Evolutionary conservation across 2,797 vertebrate genomes (phyloP).

Genomic region (Epinephelus awoara): DNA sequence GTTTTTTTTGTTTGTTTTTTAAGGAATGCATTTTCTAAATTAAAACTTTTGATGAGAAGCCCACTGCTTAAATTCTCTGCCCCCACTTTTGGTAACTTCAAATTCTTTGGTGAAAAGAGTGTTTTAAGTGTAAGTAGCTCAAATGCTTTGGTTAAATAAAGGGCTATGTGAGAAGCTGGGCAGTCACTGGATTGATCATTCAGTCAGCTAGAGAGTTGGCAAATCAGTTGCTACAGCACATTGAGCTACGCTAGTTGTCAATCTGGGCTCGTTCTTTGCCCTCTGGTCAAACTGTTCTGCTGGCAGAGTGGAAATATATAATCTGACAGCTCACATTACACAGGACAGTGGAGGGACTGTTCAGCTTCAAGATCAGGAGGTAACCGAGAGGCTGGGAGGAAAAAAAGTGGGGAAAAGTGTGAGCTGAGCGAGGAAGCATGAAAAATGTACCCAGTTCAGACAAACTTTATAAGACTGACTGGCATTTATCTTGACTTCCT

Average conservation of each 20-base stretch:
- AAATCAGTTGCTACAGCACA: constrained; percentile 49
- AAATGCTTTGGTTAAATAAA: constrained; percentile 21
- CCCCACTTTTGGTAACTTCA: no score
- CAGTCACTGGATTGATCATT: constrained; percentile 45
- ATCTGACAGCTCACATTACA: constrained; percentile 78
- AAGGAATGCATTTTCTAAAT: neutral
- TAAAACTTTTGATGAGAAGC: neutral
- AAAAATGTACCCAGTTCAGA: constrained; percentile 2
- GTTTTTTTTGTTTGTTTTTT: no score
- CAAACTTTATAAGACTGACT: constrained; percentile 14
- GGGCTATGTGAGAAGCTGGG: constrained; percentile 11
- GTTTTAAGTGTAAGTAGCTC: constrained; percentile 9
- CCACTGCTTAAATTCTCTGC: no score
- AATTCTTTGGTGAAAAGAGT: no score
- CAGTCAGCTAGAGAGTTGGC: constrained; percentile 44
- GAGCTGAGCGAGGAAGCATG: constrained; percentile 19
- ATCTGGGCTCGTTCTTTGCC: constrained; percentile 55
- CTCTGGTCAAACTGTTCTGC: constrained; percentile 70
- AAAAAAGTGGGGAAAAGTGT: constrained; percentile 1
- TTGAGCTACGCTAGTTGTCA: constrained; percentile 48
- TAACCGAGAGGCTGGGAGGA: neutral
- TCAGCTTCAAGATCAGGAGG: constrained; percentile 54
- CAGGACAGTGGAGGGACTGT: constrained; percentile 52
- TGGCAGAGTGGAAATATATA: constrained; percentile 72
- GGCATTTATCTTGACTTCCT: constrained; percentile 10